Conservation (phyloP, 2,113 vertebrate species). For the Anolis sagrei region DNA sequence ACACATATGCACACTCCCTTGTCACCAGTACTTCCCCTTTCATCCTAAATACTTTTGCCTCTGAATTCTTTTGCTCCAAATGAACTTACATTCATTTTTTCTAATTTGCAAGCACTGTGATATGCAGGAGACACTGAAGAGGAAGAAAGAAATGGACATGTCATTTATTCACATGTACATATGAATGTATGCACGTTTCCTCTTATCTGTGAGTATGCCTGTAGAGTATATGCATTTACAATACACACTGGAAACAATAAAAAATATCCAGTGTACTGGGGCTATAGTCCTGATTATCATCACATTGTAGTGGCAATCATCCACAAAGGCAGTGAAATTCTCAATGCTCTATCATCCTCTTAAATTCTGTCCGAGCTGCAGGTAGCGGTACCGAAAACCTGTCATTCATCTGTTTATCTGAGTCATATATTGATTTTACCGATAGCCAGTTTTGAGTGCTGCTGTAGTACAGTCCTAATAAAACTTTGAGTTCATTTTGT, state of each 20-base stretch:
- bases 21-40: slow-evolving; percentile 13
- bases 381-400: not conserved
- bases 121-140: no score
- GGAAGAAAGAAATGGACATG: not conserved
- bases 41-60: not conserved
- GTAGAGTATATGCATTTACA: not conserved
- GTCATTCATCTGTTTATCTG: not conserved
- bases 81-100: not conserved
- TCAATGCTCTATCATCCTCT: not conserved
- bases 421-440: not conserved
- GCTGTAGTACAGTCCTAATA: not conserved
- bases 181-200: not conserved
- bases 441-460: not conserved
- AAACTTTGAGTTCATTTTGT: slow-evolving; percentile 13
- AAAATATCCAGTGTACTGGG: not conserved
- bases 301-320: slow-evolving; percentile 10
- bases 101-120: not conserved
- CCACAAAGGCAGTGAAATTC: slow-evolving; percentile 14
- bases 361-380: slow-evolving; percentile 31
- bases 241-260: not conserved
- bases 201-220: not conserved
- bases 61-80: not conserved
- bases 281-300: not conserved
- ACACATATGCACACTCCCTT: not conserved
- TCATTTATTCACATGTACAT: not conserved